phyloP scores from a whole-genome alignment of 2,888 invertebrate genomes.

The Polydesmus complanatus region DNA sequence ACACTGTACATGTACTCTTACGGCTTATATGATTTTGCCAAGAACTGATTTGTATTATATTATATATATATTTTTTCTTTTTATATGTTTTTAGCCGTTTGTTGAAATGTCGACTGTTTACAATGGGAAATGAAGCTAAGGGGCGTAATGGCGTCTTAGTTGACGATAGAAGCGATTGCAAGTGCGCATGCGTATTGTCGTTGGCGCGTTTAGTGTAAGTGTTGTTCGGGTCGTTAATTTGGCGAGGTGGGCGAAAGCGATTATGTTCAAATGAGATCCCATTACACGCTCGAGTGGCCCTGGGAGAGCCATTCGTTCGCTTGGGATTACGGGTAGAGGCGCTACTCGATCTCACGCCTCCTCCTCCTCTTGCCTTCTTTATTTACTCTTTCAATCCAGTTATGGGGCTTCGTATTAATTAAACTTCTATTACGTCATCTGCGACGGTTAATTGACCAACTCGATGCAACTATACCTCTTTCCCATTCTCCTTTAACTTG shows the following conservation, averaged over 20 bases:
- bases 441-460: background rate
- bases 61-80: too few species aligned
- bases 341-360: background rate
- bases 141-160: too few species aligned
- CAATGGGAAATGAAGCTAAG: too few species aligned
- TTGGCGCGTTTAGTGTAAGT: background rate
- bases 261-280: constrained; percentile 15
- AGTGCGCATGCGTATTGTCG: background rate
- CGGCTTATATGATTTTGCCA: too few species aligned
- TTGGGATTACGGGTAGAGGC: background rate
- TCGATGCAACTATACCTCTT: too few species aligned
- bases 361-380: background rate
- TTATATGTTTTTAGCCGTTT: too few species aligned
- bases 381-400: background rate
- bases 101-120: too few species aligned
- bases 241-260: constrained; percentile 2
- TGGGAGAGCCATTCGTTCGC: constrained; percentile 1
- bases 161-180: too few species aligned
- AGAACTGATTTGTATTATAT: too few species aligned
- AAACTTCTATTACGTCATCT: background rate
- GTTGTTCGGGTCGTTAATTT: constrained; percentile 14
- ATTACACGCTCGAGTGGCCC: constrained; percentile 15
- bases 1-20: too few species aligned
- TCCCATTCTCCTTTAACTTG: too few species aligned
- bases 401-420: background rate